phyloP scores from a whole-genome alignment of 2,797 vertebrate genomes.

The Gallirallus australis region DNA sequence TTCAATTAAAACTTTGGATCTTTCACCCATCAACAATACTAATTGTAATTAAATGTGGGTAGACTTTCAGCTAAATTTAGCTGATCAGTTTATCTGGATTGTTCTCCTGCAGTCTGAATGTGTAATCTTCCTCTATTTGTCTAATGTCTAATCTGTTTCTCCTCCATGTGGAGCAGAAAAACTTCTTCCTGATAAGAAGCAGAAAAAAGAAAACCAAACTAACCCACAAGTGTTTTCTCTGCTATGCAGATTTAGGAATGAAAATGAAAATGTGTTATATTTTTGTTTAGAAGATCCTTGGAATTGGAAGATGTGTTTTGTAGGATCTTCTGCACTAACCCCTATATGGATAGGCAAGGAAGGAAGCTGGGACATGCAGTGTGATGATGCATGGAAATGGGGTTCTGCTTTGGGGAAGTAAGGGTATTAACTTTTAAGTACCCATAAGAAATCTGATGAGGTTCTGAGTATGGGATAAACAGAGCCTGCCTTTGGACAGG shows the following conservation, averaged over 20 bases:
- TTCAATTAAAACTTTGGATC: not conserved
- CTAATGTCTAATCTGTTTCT: not conserved
- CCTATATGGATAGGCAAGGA: not conserved
- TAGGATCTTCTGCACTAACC: not conserved
- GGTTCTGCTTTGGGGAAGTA: not conserved
- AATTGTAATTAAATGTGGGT: not conserved
- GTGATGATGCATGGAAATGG: not conserved
- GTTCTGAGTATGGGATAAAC: not conserved
- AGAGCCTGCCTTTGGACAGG: not conserved
- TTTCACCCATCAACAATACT: not conserved
- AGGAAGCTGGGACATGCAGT: not conserved
- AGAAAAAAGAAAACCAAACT: too few species aligned
- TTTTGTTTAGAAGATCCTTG: not conserved
- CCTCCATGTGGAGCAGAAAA: not conserved
- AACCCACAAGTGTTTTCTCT: not conserved
- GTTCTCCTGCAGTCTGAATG: not conserved
- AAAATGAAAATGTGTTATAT: too few species aligned
- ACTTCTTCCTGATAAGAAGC: too few species aligned
- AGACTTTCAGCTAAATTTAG: not conserved
- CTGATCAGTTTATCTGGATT: not conserved
- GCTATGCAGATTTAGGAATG: not conserved
- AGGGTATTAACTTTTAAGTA: not conserved
- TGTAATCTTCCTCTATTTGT: not conserved
- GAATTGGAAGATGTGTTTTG: not conserved
- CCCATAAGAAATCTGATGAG: not conserved